Conservation (phyloP, 2,797 vertebrate species). For the Pelodytes ibericus region DNA sequence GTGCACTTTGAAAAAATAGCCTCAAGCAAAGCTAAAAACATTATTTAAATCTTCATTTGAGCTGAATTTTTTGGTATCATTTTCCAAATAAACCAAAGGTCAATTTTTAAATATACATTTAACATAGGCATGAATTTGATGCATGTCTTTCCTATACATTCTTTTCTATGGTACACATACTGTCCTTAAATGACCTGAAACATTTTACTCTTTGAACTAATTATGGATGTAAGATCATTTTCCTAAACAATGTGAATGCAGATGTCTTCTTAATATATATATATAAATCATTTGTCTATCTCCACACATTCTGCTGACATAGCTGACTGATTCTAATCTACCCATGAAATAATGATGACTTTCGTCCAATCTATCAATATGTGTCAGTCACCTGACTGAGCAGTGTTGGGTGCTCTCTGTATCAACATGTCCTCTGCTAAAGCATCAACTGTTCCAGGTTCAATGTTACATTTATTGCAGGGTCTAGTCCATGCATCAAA, state of each 20-base stretch:
- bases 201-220: not conserved
- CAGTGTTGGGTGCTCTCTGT: not conserved
- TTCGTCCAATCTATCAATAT: conserved; percentile 17
- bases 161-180: too few relatives aligned
- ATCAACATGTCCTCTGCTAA: conserved; percentile 2
- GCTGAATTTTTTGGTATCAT: too few relatives aligned
- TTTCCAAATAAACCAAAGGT: too few relatives aligned
- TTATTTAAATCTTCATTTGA: too few relatives aligned
- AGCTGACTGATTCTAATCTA: not conserved
- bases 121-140: too few relatives aligned
- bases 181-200: conserved; percentile 20
- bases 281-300: conserved; percentile 10
- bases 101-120: too few relatives aligned
- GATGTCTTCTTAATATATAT: conserved; percentile 6
- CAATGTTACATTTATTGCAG: too few relatives aligned
- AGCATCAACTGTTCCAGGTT: too few relatives aligned
- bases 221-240: not conserved
- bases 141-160: too few relatives aligned
- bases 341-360: not conserved
- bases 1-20: too few relatives aligned
- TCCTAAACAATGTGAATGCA: conserved; percentile 2
- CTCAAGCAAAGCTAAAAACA: too few relatives aligned
- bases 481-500: conserved; percentile 32
- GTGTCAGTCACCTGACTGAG: not conserved
- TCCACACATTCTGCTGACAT: not conserved